Percentiles rank a stretch among this genome's conserved stretches.
phyloP scores from a whole-genome alignment of 1,140 invertebrate genomes.

The Lasioglossum baleicum region DNA sequence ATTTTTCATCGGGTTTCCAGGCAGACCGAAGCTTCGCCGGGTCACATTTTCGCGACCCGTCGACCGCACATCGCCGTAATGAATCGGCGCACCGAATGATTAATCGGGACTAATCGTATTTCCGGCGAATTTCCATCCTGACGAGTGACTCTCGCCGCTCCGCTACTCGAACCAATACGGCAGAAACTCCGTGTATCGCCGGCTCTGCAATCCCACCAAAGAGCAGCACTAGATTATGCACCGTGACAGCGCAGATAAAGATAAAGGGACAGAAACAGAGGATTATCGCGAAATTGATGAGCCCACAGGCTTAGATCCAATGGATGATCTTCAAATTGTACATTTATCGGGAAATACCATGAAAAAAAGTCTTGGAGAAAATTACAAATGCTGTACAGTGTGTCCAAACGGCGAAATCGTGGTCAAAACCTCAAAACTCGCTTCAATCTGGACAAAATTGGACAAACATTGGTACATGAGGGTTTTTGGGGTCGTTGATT shows the following conservation, averaged over 20 bases:
- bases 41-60: neutral
- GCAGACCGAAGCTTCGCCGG: too few relatives aligned
- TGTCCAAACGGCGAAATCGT: too few relatives aligned
- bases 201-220: neutral
- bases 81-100: constrained; percentile 31
- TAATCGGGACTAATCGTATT: constrained; percentile 54
- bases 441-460: too few relatives aligned
- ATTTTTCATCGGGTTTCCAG: neutral
- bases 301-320: neutral
- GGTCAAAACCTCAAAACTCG: too few relatives aligned
- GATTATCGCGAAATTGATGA: neutral
- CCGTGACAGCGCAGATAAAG: neutral
- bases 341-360: too few relatives aligned
- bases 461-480: too few relatives aligned
- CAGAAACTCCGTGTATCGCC: constrained; percentile 16
- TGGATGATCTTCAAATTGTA: neutral
- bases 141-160: constrained; percentile 25
- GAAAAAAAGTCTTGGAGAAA: too few relatives aligned
- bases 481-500: too few relatives aligned
- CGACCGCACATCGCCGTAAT: constrained; percentile 26
- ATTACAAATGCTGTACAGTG: too few relatives aligned
- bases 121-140: constrained; percentile 58
- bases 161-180: constrained; percentile 27
- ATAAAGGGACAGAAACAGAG: neutral
- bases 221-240: neutral